Percentiles rank a stretch among this genome's conserved stretches.
Evolutionary conservation across 53 echinoderm and acorn worm genomes (phyloP).

Genomic region (Antedon mediterranea): DNA sequence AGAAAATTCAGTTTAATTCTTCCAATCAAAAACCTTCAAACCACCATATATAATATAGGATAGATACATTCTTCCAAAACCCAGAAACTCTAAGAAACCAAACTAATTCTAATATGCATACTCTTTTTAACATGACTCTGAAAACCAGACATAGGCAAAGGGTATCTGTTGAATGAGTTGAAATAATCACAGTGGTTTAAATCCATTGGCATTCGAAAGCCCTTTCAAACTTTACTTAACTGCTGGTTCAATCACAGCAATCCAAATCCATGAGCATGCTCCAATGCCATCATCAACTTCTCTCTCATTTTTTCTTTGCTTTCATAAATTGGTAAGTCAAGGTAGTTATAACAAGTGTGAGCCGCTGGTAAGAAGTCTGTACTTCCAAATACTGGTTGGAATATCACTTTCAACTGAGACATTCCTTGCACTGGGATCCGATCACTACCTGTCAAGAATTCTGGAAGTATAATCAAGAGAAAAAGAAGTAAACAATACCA

Average conservation of each 20-base stretch:
- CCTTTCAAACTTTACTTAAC: too few species aligned
- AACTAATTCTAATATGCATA: too few species aligned
- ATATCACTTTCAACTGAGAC: conserved; percentile 51
- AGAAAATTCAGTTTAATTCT: too few species aligned
- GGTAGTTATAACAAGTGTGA: conserved; percentile 92
- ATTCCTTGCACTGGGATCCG: conserved; percentile 89
- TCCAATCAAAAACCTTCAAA: too few species aligned
- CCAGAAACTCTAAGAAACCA: too few species aligned
- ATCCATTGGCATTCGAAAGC: too few species aligned
- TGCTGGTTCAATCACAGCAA: conserved; percentile 21
- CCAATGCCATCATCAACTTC: conserved; percentile 51
- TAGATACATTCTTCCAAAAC: too few species aligned
- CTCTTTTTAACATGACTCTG: too few species aligned
- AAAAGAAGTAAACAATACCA: not conserved
- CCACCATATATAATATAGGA: too few species aligned
- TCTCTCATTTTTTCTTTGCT: conserved; percentile 47
- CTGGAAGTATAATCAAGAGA: conserved; percentile 6
- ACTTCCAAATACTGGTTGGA: conserved; percentile 65
- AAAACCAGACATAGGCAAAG: too few species aligned
- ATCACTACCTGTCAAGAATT: conserved; percentile 83
- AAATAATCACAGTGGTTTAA: too few species aligned
- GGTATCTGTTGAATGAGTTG: too few species aligned
- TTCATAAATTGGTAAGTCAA: conserved; percentile 75
- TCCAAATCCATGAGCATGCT: conserved; percentile 67
- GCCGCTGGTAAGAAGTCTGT: conserved; percentile 69